Evolutionary conservation across 2,797 vertebrate species (phyloP).

Genomic region (Helarctos malayanus): DNA sequence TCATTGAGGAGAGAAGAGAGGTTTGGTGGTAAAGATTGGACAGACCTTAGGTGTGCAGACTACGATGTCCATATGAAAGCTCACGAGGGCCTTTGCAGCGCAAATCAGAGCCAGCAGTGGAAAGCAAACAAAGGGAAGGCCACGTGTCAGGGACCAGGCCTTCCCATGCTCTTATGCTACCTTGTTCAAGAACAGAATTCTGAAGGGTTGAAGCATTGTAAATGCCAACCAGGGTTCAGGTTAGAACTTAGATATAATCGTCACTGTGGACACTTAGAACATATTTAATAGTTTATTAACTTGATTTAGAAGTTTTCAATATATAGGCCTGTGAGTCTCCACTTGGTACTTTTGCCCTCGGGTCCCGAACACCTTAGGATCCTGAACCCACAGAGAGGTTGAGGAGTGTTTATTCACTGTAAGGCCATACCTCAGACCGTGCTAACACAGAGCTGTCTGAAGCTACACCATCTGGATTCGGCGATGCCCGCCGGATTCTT

Average conservation of each 20-base stretch:
- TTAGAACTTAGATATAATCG: not conserved
- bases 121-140: not conserved
- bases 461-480: fast-evolving
- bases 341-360: not conserved
- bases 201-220: not conserved
- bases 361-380: not conserved
- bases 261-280: not conserved
- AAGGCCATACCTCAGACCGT: not conserved
- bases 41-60: not conserved
- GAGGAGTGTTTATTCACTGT: not conserved
- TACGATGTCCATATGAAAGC: not conserved
- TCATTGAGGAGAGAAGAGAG: not conserved
- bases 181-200: not conserved
- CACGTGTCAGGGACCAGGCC: not conserved
- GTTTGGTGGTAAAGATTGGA: not conserved
- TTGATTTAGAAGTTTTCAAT: not conserved
- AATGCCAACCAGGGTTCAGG: not conserved
- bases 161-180: fast-evolving
- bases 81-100: fast-evolving
- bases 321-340: not conserved
- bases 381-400: not conserved
- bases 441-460: not conserved
- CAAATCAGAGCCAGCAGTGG: not conserved
- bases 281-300: not conserved
- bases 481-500: not conserved